A percentile compares a stretch with the other conserved stretches of the same genome.
These are phyloP conservation scores for Amorpha juglandis DNA, from an alignment of 2,888 invertebrate species.

Conservation along the genomic window DNA sequence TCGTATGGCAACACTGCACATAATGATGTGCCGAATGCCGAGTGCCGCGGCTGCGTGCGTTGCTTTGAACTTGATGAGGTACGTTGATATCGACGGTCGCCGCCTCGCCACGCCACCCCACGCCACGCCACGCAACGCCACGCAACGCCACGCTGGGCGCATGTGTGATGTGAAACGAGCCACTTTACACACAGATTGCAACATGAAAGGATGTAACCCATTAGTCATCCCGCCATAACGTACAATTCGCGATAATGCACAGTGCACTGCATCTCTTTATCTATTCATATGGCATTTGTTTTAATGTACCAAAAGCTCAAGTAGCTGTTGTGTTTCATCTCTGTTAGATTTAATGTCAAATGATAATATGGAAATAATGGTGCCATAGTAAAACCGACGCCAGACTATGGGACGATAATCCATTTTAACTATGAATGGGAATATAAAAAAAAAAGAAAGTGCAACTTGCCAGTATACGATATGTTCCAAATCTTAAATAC, in stretches of 20 bases:
- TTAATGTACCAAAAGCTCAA: background rate
- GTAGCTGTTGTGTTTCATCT: background rate
- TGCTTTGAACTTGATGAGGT: slow-evolving; percentile 23
- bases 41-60: slow-evolving; percentile 9
- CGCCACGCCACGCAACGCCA: no score
- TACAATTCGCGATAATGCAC: slow-evolving; percentile 5
- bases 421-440: no score
- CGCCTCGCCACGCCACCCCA: no score
- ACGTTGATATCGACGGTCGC: slow-evolving; percentile 16
- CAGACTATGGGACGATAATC: no score
- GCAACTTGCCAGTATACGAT: no score
- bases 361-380: background rate
- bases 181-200: slow-evolving; percentile 3
- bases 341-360: no score
- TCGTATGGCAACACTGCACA: background rate
- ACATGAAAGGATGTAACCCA: slow-evolving; percentile 17
- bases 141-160: background rate
- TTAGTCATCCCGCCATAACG: slow-evolving; percentile 14
- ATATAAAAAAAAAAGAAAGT: no score
- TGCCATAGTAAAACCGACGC: no score
- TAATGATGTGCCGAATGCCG: background rate
- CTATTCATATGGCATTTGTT: slow-evolving; percentile 13
- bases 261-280: background rate
- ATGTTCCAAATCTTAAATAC: no score
- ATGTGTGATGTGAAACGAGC: background rate